Evolutionary conservation across 1,140 invertebrate genomes (phyloP).

Genomic region (Panagrolaimus sp.): DNA sequence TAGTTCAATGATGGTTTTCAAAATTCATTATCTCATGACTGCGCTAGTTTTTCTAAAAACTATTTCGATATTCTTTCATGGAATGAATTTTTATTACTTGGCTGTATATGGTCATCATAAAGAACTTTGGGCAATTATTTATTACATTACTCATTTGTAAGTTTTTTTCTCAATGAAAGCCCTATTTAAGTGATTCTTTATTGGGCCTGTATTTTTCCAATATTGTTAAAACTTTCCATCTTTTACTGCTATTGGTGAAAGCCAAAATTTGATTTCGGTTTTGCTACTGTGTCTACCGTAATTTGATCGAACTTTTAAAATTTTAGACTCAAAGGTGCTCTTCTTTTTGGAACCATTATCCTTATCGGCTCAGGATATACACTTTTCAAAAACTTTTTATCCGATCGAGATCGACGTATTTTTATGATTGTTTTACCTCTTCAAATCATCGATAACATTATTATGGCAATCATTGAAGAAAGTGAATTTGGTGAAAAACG

Average conservation of each 20-base stretch:
- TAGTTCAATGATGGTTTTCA: slow-evolving; percentile 74
- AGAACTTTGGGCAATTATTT: slow-evolving; percentile 91
- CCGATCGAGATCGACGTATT: slow-evolving; percentile 92
- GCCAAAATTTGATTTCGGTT: too few relatives aligned
- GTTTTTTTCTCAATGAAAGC: slow-evolving; percentile 48
- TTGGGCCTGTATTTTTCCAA: background rate
- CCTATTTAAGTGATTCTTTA: background rate
- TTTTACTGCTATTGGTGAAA: slow-evolving; percentile 5
- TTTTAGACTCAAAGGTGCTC: slow-evolving; percentile 75
- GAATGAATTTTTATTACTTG: slow-evolving; percentile 93
- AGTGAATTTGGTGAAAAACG: slow-evolving; percentile 86
- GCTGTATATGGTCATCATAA: slow-evolving; percentile 85
- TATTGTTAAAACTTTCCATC: too few relatives aligned
- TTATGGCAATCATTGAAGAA: slow-evolving; percentile 93
- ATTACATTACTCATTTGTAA: slow-evolving; percentile 89
- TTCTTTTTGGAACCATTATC: slow-evolving; percentile 91
- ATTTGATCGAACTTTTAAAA: too few relatives aligned
- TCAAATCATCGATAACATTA: slow-evolving; percentile 90
- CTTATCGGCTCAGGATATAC: slow-evolving; percentile 96
- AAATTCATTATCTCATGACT: slow-evolving; percentile 95
- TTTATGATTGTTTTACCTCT: slow-evolving; percentile 96
- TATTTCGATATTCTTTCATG: slow-evolving; percentile 85
- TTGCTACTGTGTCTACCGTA: too few relatives aligned
- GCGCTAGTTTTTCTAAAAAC: slow-evolving; percentile 81
- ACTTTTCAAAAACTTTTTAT: slow-evolving; percentile 93